Percentiles rank a stretch among this genome's conserved stretches.
phyloP scores from a whole-genome alignment of 2,113 vertebrate species.

The Pelobates fuscus region DNA sequence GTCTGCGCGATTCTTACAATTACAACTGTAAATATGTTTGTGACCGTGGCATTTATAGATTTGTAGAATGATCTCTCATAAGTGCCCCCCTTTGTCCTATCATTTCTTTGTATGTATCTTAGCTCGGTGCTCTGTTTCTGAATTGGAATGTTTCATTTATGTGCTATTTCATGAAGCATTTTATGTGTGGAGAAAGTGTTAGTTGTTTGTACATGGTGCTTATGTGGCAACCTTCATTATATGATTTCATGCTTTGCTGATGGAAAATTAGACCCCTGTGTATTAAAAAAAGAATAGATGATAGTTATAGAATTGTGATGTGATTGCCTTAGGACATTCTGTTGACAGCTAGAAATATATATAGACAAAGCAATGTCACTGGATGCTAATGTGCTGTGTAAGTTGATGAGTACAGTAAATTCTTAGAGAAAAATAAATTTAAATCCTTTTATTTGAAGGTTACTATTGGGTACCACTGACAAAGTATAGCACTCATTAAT shows the following conservation, averaged over 20 bases:
- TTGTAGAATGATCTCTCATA: neutral
- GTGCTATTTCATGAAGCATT: slow-evolving; percentile 85
- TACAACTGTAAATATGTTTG: neutral
- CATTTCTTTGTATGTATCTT: neutral
- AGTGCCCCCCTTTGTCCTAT: neutral
- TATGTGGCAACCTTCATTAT: slow-evolving; percentile 82
- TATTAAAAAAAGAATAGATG: slow-evolving; percentile 86
- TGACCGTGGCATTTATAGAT: neutral
- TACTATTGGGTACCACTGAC: slow-evolving; percentile 54
- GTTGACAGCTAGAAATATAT: slow-evolving; percentile 94
- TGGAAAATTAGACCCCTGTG: slow-evolving; percentile 92
- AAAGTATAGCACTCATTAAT: slow-evolving; percentile 22
- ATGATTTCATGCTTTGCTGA: slow-evolving; percentile 97
- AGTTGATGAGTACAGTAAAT: slow-evolving; percentile 81
- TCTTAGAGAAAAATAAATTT: slow-evolving; percentile 70
- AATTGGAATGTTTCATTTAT: slow-evolving; percentile 78
- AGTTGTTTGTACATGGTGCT: slow-evolving; percentile 82
- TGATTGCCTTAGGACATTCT: slow-evolving; percentile 93
- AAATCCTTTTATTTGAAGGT: slow-evolving; percentile 58
- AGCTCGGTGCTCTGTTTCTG: slow-evolving; percentile 61
- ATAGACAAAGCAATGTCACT: slow-evolving; percentile 86
- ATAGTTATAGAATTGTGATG: slow-evolving; percentile 82
- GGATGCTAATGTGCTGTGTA: slow-evolving; percentile 93
- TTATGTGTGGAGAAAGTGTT: slow-evolving; percentile 76
- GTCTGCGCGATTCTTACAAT: neutral